phyloP scores from a whole-genome alignment of 1,140 invertebrate genomes.

The Catajapyx aquilonaris region DNA sequence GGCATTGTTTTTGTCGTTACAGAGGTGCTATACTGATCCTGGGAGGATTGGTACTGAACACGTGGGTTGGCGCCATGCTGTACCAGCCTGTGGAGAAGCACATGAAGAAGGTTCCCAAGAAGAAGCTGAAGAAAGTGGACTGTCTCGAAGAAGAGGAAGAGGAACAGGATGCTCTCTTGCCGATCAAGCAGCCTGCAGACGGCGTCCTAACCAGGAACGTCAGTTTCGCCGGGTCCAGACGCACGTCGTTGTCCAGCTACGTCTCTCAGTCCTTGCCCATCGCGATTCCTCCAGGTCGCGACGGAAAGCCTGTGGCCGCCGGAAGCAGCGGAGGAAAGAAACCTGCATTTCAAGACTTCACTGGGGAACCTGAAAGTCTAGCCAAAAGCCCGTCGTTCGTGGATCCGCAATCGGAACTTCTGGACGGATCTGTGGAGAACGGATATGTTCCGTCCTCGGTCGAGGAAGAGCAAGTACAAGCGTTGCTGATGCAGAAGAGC shows the following conservation, averaged over 20 bases:
- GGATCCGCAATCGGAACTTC: no score
- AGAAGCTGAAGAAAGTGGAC: constrained; percentile 12
- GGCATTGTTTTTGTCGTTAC: constrained; percentile 14
- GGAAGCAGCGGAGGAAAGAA: constrained; percentile 9
- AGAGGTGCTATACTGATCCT: constrained; percentile 59
- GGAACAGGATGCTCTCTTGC: constrained; percentile 17
- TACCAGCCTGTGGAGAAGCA: constrained; percentile 65
- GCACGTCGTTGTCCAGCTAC: background rate
- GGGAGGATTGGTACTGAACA: constrained; percentile 59
- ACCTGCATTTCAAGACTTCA: constrained; percentile 2
- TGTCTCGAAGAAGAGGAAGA: constrained; percentile 28
- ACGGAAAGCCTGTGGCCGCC: constrained; percentile 10
- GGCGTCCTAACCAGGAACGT: background rate
- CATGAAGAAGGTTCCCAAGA: constrained; percentile 28
- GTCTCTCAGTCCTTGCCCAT: constrained; percentile 10
- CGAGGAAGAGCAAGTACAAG: no score
- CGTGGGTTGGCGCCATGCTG: constrained; percentile 57
- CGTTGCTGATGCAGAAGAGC: no score
- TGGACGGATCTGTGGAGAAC: no score
- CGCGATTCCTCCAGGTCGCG: constrained; percentile 10
- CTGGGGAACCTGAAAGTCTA: background rate
- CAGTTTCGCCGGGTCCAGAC: background rate
- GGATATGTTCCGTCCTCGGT: no score
- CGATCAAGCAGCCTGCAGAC: background rate
- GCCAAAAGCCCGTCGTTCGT: no score